These are phyloP conservation scores for Amblyopsis rosae DNA, from an alignment of 2,113 vertebrate species.

Conservation along the genomic window DNA sequence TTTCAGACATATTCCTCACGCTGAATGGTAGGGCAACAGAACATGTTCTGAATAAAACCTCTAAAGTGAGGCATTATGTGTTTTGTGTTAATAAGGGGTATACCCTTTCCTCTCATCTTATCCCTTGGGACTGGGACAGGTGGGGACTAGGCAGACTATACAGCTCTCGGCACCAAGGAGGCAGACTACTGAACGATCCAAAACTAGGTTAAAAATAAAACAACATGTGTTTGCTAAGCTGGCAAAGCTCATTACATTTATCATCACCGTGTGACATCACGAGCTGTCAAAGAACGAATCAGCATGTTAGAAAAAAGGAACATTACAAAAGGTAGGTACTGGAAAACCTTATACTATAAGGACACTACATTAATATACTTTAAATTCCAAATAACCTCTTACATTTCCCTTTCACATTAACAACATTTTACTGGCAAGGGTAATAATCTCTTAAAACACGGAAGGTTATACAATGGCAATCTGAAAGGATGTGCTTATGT, in stretches of 20 bases:
- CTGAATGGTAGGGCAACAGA: no score
- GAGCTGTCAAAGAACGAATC: constrained; percentile 37
- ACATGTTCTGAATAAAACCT: not conserved
- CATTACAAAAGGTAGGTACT: not conserved
- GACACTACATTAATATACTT: not conserved
- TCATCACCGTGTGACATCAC: constrained; percentile 37
- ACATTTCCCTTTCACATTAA: not conserved
- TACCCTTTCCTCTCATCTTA: constrained; percentile 7
- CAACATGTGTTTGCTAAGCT: constrained; percentile 44
- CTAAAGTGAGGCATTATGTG: not conserved
- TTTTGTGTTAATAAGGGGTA: constrained; percentile 19
- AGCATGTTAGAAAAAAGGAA: constrained; percentile 33
- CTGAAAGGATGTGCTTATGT: constrained; percentile 11
- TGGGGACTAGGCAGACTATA: constrained; percentile 24
- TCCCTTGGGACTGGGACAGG: constrained; percentile 18
- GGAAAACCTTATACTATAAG: no score
- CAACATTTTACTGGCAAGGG: not conserved
- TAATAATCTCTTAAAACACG: not conserved
- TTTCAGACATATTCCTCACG: no score
- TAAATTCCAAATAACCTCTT: not conserved
- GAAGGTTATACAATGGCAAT: constrained; percentile 30
- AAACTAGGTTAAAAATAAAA: constrained; percentile 64
- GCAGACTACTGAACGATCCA: constrained; percentile 68
- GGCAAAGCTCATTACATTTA: constrained; percentile 41
- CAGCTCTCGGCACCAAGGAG: constrained; percentile 40